phyloP scores from a whole-genome alignment of 2,888 invertebrate genomes.

The Lithophane ornitopus region DNA sequence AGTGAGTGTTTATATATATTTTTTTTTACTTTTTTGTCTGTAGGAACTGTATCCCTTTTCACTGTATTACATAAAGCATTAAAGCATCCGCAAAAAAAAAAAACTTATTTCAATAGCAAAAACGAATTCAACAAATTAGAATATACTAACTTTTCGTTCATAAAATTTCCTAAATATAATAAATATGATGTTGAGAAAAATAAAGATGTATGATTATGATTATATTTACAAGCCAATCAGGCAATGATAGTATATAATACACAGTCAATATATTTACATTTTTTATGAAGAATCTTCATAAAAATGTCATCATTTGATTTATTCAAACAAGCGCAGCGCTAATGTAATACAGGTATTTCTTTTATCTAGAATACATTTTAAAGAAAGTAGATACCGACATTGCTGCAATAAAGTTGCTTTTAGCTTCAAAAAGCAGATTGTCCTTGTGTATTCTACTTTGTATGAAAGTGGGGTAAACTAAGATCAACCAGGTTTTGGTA shows the following conservation, averaged over 20 bases:
- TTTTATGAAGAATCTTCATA: not conserved
- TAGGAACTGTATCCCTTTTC: not conserved
- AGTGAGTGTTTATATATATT: constrained; percentile 37
- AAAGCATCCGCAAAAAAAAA: not conserved
- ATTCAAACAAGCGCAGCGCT: not conserved
- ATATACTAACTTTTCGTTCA: not conserved
- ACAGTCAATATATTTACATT: no score
- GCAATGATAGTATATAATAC: no score
- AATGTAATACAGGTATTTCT: not conserved
- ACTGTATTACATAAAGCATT: not conserved
- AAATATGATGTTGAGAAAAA: no score
- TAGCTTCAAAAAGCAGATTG: constrained; percentile 27
- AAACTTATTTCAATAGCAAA: not conserved
- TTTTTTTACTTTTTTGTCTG: not conserved
- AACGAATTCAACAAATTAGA: not conserved
- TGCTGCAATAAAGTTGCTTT: constrained; percentile 13
- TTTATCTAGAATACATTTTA: not conserved
- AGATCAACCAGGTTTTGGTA: constrained; percentile 48
- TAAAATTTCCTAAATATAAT: not conserved
- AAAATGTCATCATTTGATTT: not conserved
- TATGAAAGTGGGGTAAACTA: constrained; percentile 47
- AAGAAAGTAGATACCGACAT: not conserved
- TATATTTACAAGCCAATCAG: not conserved
- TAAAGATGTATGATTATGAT: no score
- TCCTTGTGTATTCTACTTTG: constrained; percentile 39